These are phyloP conservation scores for Geococcyx californianus DNA, from an alignment of 2,113 vertebrate genomes.

Conservation along the genomic window DNA sequence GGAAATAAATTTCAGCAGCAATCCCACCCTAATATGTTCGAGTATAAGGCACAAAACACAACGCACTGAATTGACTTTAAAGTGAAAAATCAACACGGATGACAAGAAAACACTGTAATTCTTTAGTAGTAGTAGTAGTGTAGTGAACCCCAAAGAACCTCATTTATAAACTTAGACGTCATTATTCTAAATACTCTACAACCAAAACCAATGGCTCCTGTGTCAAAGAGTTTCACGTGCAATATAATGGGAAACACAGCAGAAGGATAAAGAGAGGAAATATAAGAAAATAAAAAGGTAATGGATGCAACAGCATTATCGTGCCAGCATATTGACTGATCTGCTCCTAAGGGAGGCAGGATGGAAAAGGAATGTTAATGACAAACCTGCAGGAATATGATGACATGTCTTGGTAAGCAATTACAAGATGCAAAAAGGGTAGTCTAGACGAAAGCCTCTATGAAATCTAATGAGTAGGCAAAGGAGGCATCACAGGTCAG, in stretches of 20 bases:
- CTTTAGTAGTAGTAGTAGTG: neutral
- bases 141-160: neutral
- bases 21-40: neutral
- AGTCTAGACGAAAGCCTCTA: neutral
- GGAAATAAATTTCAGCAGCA: neutral
- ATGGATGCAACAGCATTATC: neutral
- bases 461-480: slow-evolving; percentile 32
- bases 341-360: neutral
- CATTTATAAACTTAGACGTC: neutral
- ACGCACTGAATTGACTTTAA: neutral
- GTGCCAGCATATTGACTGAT: neutral
- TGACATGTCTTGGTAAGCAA: slow-evolving; percentile 1
- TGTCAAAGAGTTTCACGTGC: neutral
- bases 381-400: neutral
- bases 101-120: neutral
- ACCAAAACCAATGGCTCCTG: neutral
- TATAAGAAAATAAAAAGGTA: neutral
- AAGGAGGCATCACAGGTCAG: neutral
- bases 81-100: neutral
- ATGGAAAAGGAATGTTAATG: slow-evolving; percentile 35
- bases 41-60: neutral
- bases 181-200: neutral
- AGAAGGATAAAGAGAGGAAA: neutral
- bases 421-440: neutral
- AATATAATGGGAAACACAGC: neutral